phyloP scores from a whole-genome alignment of 2,888 invertebrate species.

The Allolobophora icterica region DNA sequence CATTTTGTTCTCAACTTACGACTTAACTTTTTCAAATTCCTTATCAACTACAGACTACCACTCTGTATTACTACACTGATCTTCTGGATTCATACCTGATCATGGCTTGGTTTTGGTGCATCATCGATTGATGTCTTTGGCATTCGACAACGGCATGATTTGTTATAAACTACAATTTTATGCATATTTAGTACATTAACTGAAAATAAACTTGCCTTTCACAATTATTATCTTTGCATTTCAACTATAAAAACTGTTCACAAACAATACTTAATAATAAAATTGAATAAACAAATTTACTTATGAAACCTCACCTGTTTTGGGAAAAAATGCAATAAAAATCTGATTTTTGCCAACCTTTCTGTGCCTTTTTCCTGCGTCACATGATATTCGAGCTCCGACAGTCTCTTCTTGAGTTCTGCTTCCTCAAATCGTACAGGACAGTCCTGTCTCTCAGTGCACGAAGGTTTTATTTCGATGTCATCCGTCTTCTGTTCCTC shows the following conservation, averaged over 20 bases:
- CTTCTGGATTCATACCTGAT: too few species aligned
- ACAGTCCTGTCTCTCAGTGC: constrained; percentile 6
- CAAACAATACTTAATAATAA: neutral
- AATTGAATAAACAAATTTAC: neutral
- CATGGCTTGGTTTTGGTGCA: too few species aligned
- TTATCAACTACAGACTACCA: too few species aligned
- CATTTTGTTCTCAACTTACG: too few species aligned
- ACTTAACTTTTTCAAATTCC: too few species aligned
- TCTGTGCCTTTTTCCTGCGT: constrained; percentile 96
- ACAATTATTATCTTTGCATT: neutral
- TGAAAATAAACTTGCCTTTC: too few species aligned
- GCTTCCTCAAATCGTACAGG: constrained; percentile 70
- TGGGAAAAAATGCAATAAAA: neutral
- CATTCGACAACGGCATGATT: too few species aligned
- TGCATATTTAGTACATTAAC: too few species aligned
- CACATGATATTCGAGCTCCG: constrained; percentile 90
- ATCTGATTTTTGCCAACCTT: constrained; percentile 68
- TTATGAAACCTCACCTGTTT: neutral
- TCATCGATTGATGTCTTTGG: too few species aligned
- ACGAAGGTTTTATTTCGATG: neutral
- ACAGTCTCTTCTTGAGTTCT: constrained; percentile 82
- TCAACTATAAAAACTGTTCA: neutral
- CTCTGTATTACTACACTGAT: too few species aligned
- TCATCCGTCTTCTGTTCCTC: neutral
- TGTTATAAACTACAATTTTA: too few species aligned